These are phyloP conservation scores for Halcyon badia DNA, from an alignment of 2,797 vertebrate genomes.

Conservation along the genomic window DNA sequence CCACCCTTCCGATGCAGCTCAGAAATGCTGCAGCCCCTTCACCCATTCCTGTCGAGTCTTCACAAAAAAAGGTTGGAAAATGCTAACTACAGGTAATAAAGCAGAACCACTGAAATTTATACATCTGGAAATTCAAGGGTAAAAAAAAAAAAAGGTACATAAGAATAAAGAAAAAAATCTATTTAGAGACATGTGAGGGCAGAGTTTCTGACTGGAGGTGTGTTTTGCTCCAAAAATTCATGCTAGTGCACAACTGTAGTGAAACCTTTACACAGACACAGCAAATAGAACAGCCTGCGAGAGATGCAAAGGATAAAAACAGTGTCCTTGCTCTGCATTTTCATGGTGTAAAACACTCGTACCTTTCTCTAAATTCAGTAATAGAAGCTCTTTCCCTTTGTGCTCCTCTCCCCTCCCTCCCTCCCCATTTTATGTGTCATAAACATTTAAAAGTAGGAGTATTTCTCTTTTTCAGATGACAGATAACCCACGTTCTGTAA, in stretches of 20 bases:
- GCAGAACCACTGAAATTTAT: background rate
- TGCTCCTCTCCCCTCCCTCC: background rate
- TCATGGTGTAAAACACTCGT: background rate
- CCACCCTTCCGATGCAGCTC: background rate
- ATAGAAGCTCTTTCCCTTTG: background rate
- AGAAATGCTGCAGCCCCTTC: background rate
- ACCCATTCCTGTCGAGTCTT: background rate
- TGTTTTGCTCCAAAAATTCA: background rate
- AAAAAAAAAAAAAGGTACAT: background rate
- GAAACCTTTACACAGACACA: background rate
- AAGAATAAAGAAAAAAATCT: background rate
- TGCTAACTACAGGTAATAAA: background rate
- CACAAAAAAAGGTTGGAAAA: background rate
- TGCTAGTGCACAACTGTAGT: background rate
- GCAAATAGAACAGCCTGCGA: background rate
- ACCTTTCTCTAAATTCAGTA: background rate
- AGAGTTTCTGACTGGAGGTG: background rate
- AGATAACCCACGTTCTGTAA: slow-evolving; percentile 35
- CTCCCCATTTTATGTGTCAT: background rate
- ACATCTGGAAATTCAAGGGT: background rate
- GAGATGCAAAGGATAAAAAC: background rate
- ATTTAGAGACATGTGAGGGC: background rate
- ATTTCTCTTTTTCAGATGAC: slow-evolving; percentile 48
- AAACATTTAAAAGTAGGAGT: background rate
- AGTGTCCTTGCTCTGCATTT: background rate